These are phyloP conservation scores for Albula goreensis DNA, from an alignment of 2,113 vertebrate genomes.

Conservation along the genomic window DNA sequence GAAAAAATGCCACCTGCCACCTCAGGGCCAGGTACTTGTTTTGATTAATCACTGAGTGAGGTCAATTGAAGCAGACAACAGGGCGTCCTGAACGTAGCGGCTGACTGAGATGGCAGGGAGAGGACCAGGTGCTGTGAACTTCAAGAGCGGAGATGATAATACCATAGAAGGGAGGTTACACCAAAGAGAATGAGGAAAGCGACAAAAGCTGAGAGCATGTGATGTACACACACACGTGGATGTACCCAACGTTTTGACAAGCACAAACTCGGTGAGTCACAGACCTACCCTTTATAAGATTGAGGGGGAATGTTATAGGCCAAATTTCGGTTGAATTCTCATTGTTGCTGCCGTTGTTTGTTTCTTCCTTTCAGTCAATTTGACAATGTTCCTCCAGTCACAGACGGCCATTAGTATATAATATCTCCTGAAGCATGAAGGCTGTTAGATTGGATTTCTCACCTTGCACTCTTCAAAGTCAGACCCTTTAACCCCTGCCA, in stretches of 20 bases:
- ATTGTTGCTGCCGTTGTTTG: neutral
- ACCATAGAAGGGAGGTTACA: neutral
- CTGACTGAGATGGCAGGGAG: neutral
- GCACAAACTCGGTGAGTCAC: neutral
- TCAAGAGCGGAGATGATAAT: neutral
- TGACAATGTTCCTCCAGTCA: neutral
- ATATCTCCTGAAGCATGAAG: slow-evolving; percentile 6
- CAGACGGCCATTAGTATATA: neutral
- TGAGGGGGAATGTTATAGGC: neutral
- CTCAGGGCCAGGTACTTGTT: neutral
- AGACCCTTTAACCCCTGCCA: neutral
- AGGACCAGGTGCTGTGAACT: neutral
- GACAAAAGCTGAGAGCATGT: neutral
- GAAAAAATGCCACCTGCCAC: slow-evolving; percentile 8
- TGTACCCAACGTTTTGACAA: neutral
- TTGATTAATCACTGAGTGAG: slow-evolving; percentile 25
- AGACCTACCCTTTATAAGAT: neutral
- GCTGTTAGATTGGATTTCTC: slow-evolving; percentile 1
- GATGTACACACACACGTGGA: neutral
- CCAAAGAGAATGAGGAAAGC: neutral
- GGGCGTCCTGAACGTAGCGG: slow-evolving; percentile 35
- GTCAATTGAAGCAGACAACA: slow-evolving; percentile 32
- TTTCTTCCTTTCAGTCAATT: neutral
- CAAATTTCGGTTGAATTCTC: neutral
- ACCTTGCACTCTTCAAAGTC: neutral